These are phyloP conservation scores for Odocoileus virginianus DNA, from an alignment of 2,113 vertebrate species.

Conservation along the genomic window DNA sequence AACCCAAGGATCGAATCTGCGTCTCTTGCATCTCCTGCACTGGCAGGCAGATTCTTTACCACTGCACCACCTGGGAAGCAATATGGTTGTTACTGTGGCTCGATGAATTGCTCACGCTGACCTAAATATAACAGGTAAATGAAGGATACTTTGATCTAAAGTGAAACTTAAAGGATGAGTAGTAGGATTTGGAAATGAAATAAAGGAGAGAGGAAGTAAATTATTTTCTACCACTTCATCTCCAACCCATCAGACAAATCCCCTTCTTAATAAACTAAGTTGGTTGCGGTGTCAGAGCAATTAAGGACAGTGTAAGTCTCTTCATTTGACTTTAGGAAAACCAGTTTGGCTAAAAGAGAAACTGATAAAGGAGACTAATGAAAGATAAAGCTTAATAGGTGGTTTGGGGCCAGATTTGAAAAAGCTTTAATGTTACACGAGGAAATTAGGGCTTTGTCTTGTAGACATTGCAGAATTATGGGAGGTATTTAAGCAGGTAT, in stretches of 20 bases:
- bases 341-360: slow-evolving; percentile 43
- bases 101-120: background rate
- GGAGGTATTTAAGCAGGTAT: background rate
- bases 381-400: slow-evolving; percentile 20
- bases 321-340: slow-evolving; percentile 45
- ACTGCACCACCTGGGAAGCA: background rate
- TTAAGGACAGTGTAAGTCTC: background rate
- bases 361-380: background rate
- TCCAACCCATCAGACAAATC: background rate
- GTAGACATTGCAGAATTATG: background rate
- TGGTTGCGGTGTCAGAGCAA: background rate
- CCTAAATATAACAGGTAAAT: background rate
- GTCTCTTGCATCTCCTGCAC: background rate
- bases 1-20: background rate
- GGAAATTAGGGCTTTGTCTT: background rate
- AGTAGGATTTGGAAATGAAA: slow-evolving; percentile 23
- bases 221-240: slow-evolving; percentile 15
- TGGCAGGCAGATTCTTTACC: background rate
- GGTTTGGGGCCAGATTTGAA: background rate
- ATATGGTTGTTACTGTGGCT: background rate
- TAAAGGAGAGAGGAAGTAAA: background rate
- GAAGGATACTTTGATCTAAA: background rate
- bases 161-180: slow-evolving; percentile 14
- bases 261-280: background rate
- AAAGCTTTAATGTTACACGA: background rate